A percentile compares a stretch with the other conserved stretches of the same genome.
These are phyloP conservation scores for Nemopilema nomurai DNA, from an alignment of 30 jellyfish, hydroid and myxozoan species.

Conservation along the genomic window DNA sequence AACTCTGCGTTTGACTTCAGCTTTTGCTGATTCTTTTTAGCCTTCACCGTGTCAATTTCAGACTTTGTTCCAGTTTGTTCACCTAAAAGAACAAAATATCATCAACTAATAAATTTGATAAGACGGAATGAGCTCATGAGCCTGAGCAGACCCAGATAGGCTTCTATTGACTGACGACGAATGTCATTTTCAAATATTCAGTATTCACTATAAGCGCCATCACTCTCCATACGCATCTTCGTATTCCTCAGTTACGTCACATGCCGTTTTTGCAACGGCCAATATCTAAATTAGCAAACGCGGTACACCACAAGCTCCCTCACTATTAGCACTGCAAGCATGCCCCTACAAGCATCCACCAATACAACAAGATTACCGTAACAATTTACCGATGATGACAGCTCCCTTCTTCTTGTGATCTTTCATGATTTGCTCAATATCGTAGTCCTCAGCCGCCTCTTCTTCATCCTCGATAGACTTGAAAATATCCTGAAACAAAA, in stretches of 20 bases:
- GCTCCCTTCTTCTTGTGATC: constrained; percentile 74
- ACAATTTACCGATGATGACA: constrained; percentile 51
- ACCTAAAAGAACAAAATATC: background rate
- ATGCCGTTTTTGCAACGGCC: too few species aligned
- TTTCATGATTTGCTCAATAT: constrained; percentile 69
- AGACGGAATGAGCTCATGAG: background rate
- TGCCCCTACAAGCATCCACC: too few species aligned
- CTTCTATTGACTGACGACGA: too few species aligned
- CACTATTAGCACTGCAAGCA: too few species aligned
- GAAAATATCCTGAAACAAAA: constrained; percentile 75
- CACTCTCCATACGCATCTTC: too few species aligned
- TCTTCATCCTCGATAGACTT: constrained; percentile 67
- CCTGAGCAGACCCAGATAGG: too few species aligned
- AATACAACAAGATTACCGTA: background rate
- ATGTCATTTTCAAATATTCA: too few species aligned
- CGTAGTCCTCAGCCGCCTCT: constrained; percentile 89
- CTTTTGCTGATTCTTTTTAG: too few species aligned
- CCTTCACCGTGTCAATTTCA: background rate
- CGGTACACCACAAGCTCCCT: too few species aligned
- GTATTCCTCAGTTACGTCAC: too few species aligned
- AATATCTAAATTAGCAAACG: too few species aligned
- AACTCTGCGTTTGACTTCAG: background rate
- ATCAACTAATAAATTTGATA: background rate
- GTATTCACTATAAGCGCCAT: too few species aligned
- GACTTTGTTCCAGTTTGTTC: background rate